Evolutionary conservation across 1,140 invertebrate genomes (phyloP).

Genomic region (Arctopsyche grandis): DNA sequence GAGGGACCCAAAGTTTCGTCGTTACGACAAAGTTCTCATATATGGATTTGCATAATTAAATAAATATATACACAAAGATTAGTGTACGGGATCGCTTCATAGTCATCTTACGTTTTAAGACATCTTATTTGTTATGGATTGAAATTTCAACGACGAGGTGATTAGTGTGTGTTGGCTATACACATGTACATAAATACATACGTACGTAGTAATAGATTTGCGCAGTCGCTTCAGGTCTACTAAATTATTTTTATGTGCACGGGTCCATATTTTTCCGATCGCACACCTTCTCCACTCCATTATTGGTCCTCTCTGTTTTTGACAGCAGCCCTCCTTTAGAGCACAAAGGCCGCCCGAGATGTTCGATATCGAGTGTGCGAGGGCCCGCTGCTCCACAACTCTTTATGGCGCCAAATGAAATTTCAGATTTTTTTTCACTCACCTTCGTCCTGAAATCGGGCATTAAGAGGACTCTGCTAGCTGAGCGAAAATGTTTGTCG

Average conservation of each 20-base stretch:
- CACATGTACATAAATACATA: not conserved
- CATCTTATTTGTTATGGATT: not conserved
- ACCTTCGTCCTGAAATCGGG: not conserved
- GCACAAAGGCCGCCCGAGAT: slow-evolving; percentile 22
- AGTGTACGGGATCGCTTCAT: not conserved
- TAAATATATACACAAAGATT: not conserved
- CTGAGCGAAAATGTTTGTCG: slow-evolving; percentile 17
- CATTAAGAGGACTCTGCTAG: slow-evolving; percentile 14
- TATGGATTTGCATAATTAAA: slow-evolving; percentile 16
- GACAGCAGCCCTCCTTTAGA: slow-evolving; percentile 38
- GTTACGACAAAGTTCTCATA: not conserved
- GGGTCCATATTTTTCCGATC: slow-evolving; percentile 36
- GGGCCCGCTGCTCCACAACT: not conserved
- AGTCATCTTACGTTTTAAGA: not conserved
- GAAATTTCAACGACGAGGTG: not conserved
- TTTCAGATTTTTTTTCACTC: not conserved
- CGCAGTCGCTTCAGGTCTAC: not conserved
- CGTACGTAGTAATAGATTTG: not conserved
- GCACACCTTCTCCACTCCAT: slow-evolving; percentile 45
- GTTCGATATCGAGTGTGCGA: slow-evolving; percentile 16
- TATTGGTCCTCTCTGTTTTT: slow-evolving; percentile 47
- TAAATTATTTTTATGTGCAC: slow-evolving; percentile 36
- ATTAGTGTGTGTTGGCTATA: not conserved
- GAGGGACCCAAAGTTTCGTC: not conserved
- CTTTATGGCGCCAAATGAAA: slow-evolving; percentile 25